Evolutionary conservation across 2,113 vertebrate species (phyloP), one percentile per base, ranked within the genome.

Genomic region (Eulacestoma nigropectus): DNA sequence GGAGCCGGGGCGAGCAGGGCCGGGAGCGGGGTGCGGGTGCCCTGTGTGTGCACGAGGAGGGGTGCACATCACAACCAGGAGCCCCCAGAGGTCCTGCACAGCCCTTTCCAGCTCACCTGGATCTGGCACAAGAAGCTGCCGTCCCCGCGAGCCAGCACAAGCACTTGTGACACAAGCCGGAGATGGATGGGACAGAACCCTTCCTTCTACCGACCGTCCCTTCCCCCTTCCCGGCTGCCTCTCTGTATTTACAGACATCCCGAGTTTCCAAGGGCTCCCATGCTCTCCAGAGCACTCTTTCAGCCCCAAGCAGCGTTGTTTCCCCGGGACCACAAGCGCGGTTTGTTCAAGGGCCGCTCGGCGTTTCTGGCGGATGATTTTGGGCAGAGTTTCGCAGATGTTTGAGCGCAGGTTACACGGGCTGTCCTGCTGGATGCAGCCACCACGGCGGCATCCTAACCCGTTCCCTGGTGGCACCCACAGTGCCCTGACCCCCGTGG

Each of bases 401-500:
- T 72, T 57, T 73, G 49, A 42, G 69, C 41, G 11, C 64, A 84
- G 88, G 81, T 91, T 64, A 72, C 76, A 12, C 0, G 0, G 42
- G 56, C n/a, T 6, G 2, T 64, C 49, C 62, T 5, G 1, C 72
- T n/a, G 69, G 53, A 37, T 20, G 3, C 2, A 1, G 59, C 46
- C 19, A 8, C 6, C 11, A 1, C 0, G 0, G 59, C 59, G 30
- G 23, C 60, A 29, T 2, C 80, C 73, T 7, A 7, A 68, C 11
- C 53, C 64, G 1, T 19, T 35, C 39, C 59, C 60, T 0, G 4
- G 11, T 9, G n/a, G 16, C 22, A 59, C 10, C 59, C 83, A 8
- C 17, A 21, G n/a, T 2, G 21, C 8, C 44, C 55, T 2, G 3
- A 17, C 3, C 11, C 33, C 11, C 33, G 3, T 0, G 0, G 53